Percentiles rank a stretch among this genome's conserved stretches.
These are phyloP conservation scores for Drosophila birchii DNA, from an alignment of 2,888 invertebrate species.

Conservation along the genomic window DNA sequence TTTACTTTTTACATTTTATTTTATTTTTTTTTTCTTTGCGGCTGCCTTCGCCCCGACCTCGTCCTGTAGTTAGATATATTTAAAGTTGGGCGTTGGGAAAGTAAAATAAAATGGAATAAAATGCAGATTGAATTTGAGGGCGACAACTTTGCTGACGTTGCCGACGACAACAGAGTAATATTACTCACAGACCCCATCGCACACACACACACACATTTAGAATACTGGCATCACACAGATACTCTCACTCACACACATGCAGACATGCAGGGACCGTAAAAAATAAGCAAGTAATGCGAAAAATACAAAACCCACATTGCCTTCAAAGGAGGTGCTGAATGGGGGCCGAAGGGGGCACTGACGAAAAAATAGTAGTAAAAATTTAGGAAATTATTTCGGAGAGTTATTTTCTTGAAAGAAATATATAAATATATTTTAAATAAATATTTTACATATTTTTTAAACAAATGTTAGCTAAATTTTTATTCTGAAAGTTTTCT, in stretches of 20 bases:
- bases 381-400: no score
- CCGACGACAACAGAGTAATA: conserved; percentile 55
- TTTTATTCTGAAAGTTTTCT: neutral
- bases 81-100: conserved; percentile 49
- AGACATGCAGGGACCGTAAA: conserved; percentile 31
- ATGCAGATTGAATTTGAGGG: conserved; percentile 74
- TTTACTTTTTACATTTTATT: neutral
- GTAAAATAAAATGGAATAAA: conserved; percentile 57
- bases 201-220: conserved; percentile 12
- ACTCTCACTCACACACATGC: conserved; percentile 4
- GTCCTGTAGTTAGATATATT: conserved; percentile 44
- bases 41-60: conserved; percentile 22
- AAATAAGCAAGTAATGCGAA: conserved; percentile 64
- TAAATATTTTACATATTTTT: neutral
- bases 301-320: conserved; percentile 52
- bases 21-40: neutral
- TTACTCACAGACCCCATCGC: conserved; percentile 45
- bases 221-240: conserved; percentile 17
- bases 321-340: conserved; percentile 6
- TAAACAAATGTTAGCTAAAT: neutral
- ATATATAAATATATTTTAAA: neutral
- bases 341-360: neutral
- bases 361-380: neutral
- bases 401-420: neutral
- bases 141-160: conserved; percentile 61